These are phyloP conservation scores for Pteruthius melanotis DNA, from an alignment of 2,113 vertebrate species.

Conservation along the genomic window DNA sequence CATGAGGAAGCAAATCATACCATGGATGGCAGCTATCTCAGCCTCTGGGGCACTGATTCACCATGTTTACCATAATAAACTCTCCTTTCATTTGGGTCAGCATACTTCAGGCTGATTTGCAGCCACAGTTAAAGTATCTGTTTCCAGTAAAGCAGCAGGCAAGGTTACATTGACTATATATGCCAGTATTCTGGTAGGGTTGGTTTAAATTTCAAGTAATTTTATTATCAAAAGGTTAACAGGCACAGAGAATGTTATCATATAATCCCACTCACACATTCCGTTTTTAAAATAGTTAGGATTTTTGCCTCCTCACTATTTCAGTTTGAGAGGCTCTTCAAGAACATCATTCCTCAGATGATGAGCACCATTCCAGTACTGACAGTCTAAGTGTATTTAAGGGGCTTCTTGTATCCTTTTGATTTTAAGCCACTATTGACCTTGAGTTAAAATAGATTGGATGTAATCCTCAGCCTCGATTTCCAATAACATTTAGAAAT, in stretches of 20 bases:
- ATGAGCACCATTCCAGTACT: neutral
- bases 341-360: neutral
- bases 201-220: slow-evolving; percentile 37
- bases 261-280: neutral
- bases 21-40: neutral
- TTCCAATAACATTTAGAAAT: neutral
- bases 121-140: neutral
- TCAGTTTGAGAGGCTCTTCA: neutral
- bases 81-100: neutral
- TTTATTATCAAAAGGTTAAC: neutral
- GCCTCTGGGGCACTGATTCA: neutral
- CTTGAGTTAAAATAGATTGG: neutral
- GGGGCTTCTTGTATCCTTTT: neutral
- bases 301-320: neutral
- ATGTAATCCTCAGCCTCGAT: neutral
- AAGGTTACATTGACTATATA: neutral
- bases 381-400: neutral
- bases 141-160: slow-evolving; percentile 18
- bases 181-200: neutral
- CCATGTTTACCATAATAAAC: neutral
- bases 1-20: neutral
- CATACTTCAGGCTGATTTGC: neutral
- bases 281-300: neutral
- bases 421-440: neutral
- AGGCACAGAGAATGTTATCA: neutral